Conservation (phyloP, 2,113 vertebrate species). For the Bubo scandiacus region DNA sequence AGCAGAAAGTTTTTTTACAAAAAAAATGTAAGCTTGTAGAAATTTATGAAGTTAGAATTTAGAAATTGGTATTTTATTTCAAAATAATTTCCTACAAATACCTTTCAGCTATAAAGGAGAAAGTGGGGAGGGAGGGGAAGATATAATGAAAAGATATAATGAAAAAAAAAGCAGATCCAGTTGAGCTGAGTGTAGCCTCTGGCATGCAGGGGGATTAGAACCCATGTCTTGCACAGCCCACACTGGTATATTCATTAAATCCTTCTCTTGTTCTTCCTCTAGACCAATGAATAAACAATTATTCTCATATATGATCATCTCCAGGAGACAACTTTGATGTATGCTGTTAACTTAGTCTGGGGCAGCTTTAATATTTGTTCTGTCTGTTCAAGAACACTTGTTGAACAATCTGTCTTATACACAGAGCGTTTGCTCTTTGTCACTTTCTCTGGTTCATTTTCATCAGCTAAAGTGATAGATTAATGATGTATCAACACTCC, state of each 20-base stretch:
- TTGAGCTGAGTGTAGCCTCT: neutral
- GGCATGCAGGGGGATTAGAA: neutral
- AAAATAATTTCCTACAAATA: neutral
- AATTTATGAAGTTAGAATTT: neutral
- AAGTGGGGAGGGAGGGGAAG: neutral
- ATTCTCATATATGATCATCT: neutral
- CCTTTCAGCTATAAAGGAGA: neutral
- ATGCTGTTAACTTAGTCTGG: neutral
- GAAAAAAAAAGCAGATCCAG: neutral
- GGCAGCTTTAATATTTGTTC: neutral
- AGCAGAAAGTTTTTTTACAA: neutral
- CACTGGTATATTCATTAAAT: neutral
- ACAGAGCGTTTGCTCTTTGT: neutral
- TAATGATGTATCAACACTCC: constrained; percentile 2
- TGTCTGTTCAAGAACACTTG: neutral
- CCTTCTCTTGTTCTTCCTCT: neutral
- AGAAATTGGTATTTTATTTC: accelerated
- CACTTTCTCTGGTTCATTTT: neutral
- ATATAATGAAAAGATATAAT: neutral
- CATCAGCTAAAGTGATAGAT: neutral
- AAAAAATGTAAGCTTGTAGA: neutral
- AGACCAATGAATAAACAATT: neutral
- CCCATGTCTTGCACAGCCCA: neutral
- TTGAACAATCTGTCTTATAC: neutral
- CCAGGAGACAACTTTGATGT: neutral